Base-by-base conservation (phyloP, 2,888 invertebrate genomes). In the Plusia festucae region DNA sequence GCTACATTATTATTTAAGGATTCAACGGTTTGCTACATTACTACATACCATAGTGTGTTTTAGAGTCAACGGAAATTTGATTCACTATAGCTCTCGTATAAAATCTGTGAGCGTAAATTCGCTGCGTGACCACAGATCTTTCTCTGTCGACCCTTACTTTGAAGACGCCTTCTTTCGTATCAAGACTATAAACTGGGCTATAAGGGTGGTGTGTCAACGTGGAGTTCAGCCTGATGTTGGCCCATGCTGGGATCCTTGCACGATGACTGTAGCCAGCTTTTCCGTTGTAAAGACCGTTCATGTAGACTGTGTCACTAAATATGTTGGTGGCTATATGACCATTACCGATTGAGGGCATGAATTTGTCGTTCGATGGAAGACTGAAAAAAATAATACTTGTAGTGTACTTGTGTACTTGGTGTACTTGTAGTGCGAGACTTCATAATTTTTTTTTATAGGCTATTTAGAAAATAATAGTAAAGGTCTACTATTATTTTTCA, bases 231-330 rank as follows among this genome's bases (percentile, higher is more conserved):
- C 95, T 86, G 30, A 96, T 90, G 78, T 96, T 96, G 3, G 95
- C 92, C 95, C 96, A 96, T 60, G 95, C 95, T n/a, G 96, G 96
- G 34, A 96, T 95, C 40, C 96, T 92, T 0, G 96, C 96, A 8
- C 96, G 91, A 60, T 95, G 95, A 71, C 96, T 96, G 51, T 95
- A 90, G 0, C 96, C 96, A 1, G 86, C 90, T 7, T 83, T 85
- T 1, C 96, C 96, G 83, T 95, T 96, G 86, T 96, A 96, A 0
- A 96, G 78, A 0, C 96, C 96, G 70, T 96, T 96, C 90, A 96
- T 95, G 73, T 95, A 96, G 2, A 96, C 95, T 0, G 96, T 93
- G 74, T 96, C 95, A 32, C 96, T 95, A 83, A 95, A 96, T 18
- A 96, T 82, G 20, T 96, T 96, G 9, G 96, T 95, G 0, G 96